Base-by-base conservation (phyloP, 2,888 invertebrate genomes). In the Drosophila kambysellisi region DNA sequence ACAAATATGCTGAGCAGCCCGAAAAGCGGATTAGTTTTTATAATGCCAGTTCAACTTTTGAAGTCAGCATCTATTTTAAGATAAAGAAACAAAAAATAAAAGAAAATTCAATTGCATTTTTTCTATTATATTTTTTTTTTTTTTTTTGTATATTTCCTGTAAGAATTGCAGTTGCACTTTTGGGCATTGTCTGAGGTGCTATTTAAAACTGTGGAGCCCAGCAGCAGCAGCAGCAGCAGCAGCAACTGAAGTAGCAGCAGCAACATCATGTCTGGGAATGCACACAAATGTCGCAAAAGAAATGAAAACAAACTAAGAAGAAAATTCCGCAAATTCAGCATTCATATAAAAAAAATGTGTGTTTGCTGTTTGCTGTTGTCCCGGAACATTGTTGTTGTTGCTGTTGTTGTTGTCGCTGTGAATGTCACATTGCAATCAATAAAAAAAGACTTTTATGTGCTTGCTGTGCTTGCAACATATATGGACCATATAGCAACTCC, bases 391-490 rank as follows among this genome's bases (percentile, higher is more conserved):
- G 43, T 15, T 51, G 48, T 25, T 43, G 43, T 35, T 1, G 46
- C 6, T 33, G 46, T 6, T 33, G 6, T 65, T 56, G 30, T 33
- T 35, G 30, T 12, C 70, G 37, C 56, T 64, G 68, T 33, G 58
- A 67, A 63, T 60, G 79, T 68, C 79, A 68, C 79, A 76, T 59
- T 59, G 64, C 79, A 76, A 76, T 76, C 76, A 74, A 76, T 76
- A 76, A 69, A 68, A 46, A 60, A 65, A 62, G 75, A 74, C 80
- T 74, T 79, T 79, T 69, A 79, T 76, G 65, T 76, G 69, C 43
- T 48, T 30, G 37, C 46, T 50, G 37, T 59, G 56, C 61, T 73
- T n/a, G 20, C 15, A 41, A 37, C 75, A 37, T 32, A 59, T 32
- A 35, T 15, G 48, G 30, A 41, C 39, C 32, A 57, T 57, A 48